A percentile compares a stretch with the other conserved stretches of the same genome.
phyloP scores from a whole-genome alignment of 37 sponge, comb jelly and placozoan genomes.

The Aplysina aerophoba region DNA sequence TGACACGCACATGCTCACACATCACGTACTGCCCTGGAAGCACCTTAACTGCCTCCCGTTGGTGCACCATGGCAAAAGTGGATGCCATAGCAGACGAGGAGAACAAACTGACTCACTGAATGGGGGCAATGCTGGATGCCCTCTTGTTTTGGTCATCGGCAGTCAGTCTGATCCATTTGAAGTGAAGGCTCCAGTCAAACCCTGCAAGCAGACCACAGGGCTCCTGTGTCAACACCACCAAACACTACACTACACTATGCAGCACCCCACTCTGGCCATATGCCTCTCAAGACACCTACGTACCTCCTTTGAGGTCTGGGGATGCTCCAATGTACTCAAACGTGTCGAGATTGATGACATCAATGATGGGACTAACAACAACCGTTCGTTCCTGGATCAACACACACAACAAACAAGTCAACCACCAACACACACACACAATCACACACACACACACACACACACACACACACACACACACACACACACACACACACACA shows the following conservation, averaged over 20 bases:
- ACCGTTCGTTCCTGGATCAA: conserved; percentile 45
- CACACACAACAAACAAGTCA: not conserved
- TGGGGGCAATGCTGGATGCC: conserved; percentile 63
- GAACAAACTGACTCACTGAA: conserved; percentile 49
- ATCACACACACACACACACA: not conserved
- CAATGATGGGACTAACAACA: conserved; percentile 92
- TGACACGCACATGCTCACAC: too few species aligned
- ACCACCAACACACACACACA: not conserved
- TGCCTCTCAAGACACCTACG: not conserved
- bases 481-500: not conserved
- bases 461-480: not conserved
- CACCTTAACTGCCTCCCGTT: too few species aligned
- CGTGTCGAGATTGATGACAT: conserved; percentile 88
- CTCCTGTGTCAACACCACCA: not conserved
- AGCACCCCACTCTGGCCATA: not conserved
- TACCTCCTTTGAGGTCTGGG: conserved; percentile 87
- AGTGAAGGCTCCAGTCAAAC: conserved; percentile 97
- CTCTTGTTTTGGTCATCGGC: conserved; percentile 51
- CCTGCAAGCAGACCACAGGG: conserved; percentile 46
- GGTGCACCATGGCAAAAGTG: too few species aligned
- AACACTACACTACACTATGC: not conserved
- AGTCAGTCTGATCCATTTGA: conserved; percentile 94
- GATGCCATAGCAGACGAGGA: too few species aligned
- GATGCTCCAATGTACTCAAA: conserved; percentile 87
- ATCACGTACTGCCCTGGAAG: too few species aligned